Conservation (phyloP, 2,797 vertebrate genomes). For the Pangasius krempfi region DNA sequence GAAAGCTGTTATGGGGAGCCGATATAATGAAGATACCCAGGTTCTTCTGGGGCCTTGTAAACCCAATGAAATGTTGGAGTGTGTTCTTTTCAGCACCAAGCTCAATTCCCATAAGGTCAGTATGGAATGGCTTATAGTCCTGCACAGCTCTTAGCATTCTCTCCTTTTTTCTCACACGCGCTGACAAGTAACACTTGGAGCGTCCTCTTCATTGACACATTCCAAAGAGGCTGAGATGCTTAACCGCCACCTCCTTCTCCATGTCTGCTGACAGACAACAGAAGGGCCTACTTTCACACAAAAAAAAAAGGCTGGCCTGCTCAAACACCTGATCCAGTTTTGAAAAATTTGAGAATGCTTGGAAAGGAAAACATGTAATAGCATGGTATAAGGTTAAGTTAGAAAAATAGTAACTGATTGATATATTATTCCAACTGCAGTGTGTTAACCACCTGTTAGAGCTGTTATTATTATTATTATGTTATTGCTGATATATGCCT, state of each 20-base stretch:
- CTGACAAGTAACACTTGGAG: constrained; percentile 76
- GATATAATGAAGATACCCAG: constrained; percentile 69
- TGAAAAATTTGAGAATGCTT: constrained; percentile 23
- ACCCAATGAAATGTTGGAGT: constrained; percentile 84
- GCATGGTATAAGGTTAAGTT: background rate
- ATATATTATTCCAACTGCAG: constrained; percentile 13
- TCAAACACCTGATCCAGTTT: constrained; percentile 35
- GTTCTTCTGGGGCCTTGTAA: constrained; percentile 68
- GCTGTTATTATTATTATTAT: background rate
- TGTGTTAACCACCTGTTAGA: constrained; percentile 12
- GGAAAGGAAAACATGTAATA: constrained; percentile 1
- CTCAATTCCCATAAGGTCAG: constrained; percentile 58
- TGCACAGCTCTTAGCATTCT: constrained; percentile 70
- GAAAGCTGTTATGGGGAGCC: constrained; percentile 65
- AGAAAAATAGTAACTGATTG: background rate
- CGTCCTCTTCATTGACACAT: constrained; percentile 81
- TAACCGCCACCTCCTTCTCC: constrained; percentile 52
- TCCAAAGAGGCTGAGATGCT: constrained; percentile 67
- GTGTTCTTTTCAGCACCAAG: constrained; percentile 81
- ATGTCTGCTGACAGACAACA: constrained; percentile 74
- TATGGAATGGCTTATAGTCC: constrained; percentile 52
- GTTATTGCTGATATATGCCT: background rate
- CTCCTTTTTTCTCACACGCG: constrained; percentile 70
- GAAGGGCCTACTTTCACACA: constrained; percentile 62
- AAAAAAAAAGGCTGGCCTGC: constrained; percentile 5